Evolutionary conservation across 2,888 invertebrate species (phyloP).

Genomic region (Petrophora chlorosata): DNA sequence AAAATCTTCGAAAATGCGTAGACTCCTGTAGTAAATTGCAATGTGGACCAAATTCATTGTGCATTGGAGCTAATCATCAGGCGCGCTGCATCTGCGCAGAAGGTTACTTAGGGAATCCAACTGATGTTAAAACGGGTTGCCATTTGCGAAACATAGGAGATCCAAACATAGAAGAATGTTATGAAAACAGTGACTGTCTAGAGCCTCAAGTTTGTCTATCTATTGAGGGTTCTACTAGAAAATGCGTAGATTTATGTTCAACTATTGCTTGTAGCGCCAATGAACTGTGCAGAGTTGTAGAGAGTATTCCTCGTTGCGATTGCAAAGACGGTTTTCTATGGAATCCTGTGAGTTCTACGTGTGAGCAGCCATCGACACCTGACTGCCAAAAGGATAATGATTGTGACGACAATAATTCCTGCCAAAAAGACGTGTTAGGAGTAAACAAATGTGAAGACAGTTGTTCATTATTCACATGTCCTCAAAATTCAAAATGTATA

Average conservation of each 20-base stretch:
- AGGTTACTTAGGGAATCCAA: conserved; percentile 92
- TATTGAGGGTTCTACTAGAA: conserved; percentile 84
- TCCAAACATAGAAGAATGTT: conserved; percentile 85
- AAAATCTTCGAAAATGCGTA: conserved; percentile 91
- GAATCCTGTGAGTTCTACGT: conserved; percentile 91
- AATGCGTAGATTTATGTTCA: conserved; percentile 91
- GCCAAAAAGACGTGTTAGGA: conserved; percentile 92
- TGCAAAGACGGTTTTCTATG: conserved; percentile 91
- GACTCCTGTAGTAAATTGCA: conserved; percentile 94
- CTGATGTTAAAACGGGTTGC: conserved; percentile 90
- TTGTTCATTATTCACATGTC: conserved; percentile 92
- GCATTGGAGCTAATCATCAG: conserved; percentile 92
- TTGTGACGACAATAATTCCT: conserved; percentile 88
- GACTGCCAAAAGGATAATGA: conserved; percentile 89
- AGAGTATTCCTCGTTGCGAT: conserved; percentile 89
- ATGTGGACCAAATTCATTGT: conserved; percentile 95
- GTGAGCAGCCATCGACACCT: conserved; percentile 94
- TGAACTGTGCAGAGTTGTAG: conserved; percentile 90
- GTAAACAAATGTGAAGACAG: conserved; percentile 92
- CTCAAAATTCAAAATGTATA: conserved; percentile 91
- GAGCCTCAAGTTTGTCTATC: conserved; percentile 88
- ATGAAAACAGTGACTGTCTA: conserved; percentile 88
- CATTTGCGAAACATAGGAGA: conserved; percentile 87
- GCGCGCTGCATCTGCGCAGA: conserved; percentile 94
- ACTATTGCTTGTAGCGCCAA: conserved; percentile 92